Evolutionary conservation across 2,797 vertebrate species (phyloP).

Genomic region (Fundulus diaphanus): DNA sequence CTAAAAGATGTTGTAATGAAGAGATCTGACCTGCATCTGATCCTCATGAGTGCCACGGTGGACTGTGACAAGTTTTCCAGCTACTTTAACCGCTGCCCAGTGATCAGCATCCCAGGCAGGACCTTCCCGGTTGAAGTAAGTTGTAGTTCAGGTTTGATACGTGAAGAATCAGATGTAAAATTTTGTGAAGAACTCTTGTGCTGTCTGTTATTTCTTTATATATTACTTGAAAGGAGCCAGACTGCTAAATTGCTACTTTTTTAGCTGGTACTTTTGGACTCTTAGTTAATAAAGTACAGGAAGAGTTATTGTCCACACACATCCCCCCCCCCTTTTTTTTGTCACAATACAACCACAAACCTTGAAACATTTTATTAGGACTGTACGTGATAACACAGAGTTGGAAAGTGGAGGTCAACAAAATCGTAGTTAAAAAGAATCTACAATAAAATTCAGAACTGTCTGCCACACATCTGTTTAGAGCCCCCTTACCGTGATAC

Average conservation of each 20-base stretch:
- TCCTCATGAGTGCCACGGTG: constrained; percentile 98
- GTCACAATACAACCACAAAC: no score
- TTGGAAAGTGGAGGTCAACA: neutral
- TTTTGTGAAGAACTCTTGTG: neutral
- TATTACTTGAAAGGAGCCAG: neutral
- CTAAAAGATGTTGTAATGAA: constrained; percentile 91
- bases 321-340: no score
- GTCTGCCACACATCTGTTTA: no score
- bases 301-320: neutral
- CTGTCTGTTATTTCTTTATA: neutral
- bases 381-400: neutral
- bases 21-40: constrained; percentile 90
- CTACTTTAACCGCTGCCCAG: constrained; percentile 95
- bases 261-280: neutral
- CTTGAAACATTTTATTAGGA: neutral
- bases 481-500: no score
- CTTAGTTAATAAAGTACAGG: neutral
- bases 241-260: neutral
- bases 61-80: constrained; percentile 94
- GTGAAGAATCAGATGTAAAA: neutral
- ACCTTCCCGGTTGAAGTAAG: constrained; percentile 94
- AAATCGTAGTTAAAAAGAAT: neutral
- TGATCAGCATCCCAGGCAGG: constrained; percentile 91
- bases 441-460: neutral
- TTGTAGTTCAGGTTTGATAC: neutral